Evolutionary conservation across 2,888 invertebrate genomes (phyloP).

Genomic region (Campoplex nolae): DNA sequence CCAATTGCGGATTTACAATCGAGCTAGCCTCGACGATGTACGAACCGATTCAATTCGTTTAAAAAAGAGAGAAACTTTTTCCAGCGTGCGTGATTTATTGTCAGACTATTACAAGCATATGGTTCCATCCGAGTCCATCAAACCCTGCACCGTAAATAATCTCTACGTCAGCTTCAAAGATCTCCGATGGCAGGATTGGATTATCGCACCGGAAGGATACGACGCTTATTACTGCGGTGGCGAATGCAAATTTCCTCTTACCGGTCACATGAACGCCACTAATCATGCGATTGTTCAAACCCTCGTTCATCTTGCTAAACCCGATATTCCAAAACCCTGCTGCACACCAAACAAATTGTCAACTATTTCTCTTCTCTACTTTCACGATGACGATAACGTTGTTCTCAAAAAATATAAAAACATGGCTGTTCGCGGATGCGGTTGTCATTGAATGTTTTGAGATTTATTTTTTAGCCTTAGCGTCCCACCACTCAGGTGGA

Average conservation of each 20-base stretch:
- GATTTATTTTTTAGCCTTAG: background rate
- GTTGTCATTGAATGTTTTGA: slow-evolving; percentile 90
- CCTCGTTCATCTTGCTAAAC: slow-evolving; percentile 92
- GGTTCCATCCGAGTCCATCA: slow-evolving; percentile 79
- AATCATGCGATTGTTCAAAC: slow-evolving; percentile 98
- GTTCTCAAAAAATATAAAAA: slow-evolving; percentile 96
- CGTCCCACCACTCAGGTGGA: background rate
- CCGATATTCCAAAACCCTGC: slow-evolving; percentile 93
- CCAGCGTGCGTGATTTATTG: slow-evolving; percentile 15
- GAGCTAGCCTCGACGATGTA: slow-evolving; percentile 81
- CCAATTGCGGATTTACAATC: slow-evolving; percentile 73
- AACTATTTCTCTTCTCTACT: slow-evolving; percentile 94
- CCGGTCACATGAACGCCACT: slow-evolving; percentile 95
- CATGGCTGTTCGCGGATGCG: slow-evolving; percentile 98
- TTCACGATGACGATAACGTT: slow-evolving; percentile 94
- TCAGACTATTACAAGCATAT: slow-evolving; percentile 79
- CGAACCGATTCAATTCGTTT: slow-evolving; percentile 85
- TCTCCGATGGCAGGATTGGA: slow-evolving; percentile 96
- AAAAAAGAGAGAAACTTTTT: slow-evolving; percentile 1
- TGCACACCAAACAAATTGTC: slow-evolving; percentile 95
- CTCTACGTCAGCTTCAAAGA: slow-evolving; percentile 96
- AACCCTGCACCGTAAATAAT: slow-evolving; percentile 93
- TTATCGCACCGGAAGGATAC: slow-evolving; percentile 96
- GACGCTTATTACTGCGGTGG: slow-evolving; percentile 96
- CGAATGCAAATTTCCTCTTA: slow-evolving; percentile 95